These are phyloP conservation scores for Sisyra terminalis DNA, from an alignment of 2,888 invertebrate species.

Conservation along the genomic window DNA sequence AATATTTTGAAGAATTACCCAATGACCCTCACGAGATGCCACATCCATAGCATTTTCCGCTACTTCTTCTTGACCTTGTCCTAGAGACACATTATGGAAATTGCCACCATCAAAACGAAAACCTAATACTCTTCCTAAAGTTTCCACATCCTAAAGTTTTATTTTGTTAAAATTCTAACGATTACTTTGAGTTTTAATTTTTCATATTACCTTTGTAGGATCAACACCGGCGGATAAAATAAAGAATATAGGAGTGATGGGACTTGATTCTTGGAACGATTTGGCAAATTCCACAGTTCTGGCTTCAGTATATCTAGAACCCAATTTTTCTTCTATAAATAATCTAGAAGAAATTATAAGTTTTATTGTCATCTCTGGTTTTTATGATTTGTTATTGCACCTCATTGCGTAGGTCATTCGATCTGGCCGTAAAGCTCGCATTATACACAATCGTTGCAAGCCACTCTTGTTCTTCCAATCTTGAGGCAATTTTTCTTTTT, in stretches of 20 bases:
- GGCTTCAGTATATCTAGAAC: constrained; percentile 64
- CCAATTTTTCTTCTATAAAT: constrained; percentile 81
- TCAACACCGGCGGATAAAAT: constrained; percentile 90
- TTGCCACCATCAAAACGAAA: constrained; percentile 64
- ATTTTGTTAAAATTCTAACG: too few relatives aligned
- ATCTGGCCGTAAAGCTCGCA: constrained; percentile 81
- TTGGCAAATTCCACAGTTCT: constrained; percentile 66
- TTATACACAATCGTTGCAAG: constrained; percentile 77
- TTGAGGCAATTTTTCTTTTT: constrained; percentile 84
- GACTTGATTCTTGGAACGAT: constrained; percentile 72
- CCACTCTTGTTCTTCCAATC: constrained; percentile 88
- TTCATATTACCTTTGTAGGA: constrained; percentile 53
- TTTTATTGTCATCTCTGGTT: neutral
- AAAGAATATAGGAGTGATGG: constrained; percentile 80
- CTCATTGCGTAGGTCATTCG: constrained; percentile 85
- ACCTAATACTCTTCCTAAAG: constrained; percentile 62
- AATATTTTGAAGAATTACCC: constrained; percentile 89
- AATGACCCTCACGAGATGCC: constrained; percentile 63
- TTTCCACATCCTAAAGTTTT: constrained; percentile 61
- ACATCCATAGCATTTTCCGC: constrained; percentile 76
- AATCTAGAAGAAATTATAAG: constrained; percentile 28
- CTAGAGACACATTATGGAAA: constrained; percentile 85
- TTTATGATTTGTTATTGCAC: constrained; percentile 29
- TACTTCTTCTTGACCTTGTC: constrained; percentile 87
- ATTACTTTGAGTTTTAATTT: too few relatives aligned